Conservation (phyloP, 2,888 invertebrate genomes). For the Lacanobia oleracea region DNA sequence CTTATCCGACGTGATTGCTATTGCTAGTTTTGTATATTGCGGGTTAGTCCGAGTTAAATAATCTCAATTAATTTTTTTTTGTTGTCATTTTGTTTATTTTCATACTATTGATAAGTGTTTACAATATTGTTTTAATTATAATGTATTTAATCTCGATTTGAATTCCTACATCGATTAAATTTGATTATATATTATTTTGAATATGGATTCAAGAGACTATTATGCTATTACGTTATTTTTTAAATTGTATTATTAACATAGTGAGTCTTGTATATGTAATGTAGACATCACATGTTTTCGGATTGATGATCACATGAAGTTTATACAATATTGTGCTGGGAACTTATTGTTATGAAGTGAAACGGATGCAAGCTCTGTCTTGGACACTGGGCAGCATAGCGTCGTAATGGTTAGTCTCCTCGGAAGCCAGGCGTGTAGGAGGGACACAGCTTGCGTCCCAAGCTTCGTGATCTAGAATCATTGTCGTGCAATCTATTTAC, state of each 20-base stretch:
- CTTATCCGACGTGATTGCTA: conserved; percentile 23
- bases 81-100: conserved; percentile 6
- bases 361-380: neutral
- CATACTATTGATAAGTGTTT: conserved; percentile 15
- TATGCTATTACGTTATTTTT: neutral
- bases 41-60: conserved; percentile 1
- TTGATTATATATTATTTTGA: conserved; percentile 1
- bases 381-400: neutral
- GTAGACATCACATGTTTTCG: conserved; percentile 19
- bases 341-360: conserved; percentile 39
- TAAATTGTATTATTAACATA: conserved; percentile 6
- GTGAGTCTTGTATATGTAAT: conserved; percentile 16
- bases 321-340: conserved; percentile 31
- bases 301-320: conserved; percentile 11
- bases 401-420: neutral
- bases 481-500: conserved; percentile 45
- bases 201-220: neutral
- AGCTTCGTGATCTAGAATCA: conserved; percentile 20
- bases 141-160: neutral
- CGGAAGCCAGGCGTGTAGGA: conserved; percentile 5
- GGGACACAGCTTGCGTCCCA: conserved; percentile 18
- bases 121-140: conserved; percentile 11
- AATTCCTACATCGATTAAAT: neutral
- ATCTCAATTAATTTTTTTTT: conserved; percentile 7
- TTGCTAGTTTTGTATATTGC: conserved; percentile 11